Base-by-base conservation (phyloP, 1,140 invertebrate species). In the Temnothorax longispinosus region DNA sequence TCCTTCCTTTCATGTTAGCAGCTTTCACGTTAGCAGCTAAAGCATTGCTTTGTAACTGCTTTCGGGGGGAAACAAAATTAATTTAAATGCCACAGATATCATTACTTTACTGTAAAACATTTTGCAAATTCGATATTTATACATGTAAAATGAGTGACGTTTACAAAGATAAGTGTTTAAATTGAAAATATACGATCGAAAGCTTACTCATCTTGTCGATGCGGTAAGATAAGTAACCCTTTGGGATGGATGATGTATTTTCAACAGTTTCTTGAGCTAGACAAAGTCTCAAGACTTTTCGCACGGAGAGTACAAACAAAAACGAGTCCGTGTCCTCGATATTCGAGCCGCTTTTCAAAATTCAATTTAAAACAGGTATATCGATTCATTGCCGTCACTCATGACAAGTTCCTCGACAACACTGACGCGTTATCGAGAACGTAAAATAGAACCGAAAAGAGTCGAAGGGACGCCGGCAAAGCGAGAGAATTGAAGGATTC, bases 361-460 rank as follows among this genome's bases (percentile, higher is more conserved):
- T 86, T 52, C 85, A 86, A 86, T 86, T 86, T 82, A 82, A 69
- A 81, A 58, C 35, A 21, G 56, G 47, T 60, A 54, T 87, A 54
- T 87, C 72, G 77, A 41, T 60, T 47, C 69, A 60, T 65, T 15
- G 74, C 60, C 47, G 27, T 41, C 74, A 56, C 21, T 82, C 69
- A 50, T 56, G 1, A 81, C 27, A 35, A 41, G 58, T 85, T 38
- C 60, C 47, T 65, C 62, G 74, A 47, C 60, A 65, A 65, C 47
- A 56, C 35, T 21, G 35, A n/a, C 47, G 47, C 41, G 35, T 65
- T 86, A 69, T 86, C 41, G 60, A 69, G 18, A 69, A 27, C 18
- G 52, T 35, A 72, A 69, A 85, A 71, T 38, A 38, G 47, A 72
- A 35, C 54, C 72, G 60, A 82, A 77, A 60, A 76, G 62, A 81